phyloP scores from a whole-genome alignment of 64 coral and sea anemone genomes.

The Hydrozoanthus tunicans region DNA sequence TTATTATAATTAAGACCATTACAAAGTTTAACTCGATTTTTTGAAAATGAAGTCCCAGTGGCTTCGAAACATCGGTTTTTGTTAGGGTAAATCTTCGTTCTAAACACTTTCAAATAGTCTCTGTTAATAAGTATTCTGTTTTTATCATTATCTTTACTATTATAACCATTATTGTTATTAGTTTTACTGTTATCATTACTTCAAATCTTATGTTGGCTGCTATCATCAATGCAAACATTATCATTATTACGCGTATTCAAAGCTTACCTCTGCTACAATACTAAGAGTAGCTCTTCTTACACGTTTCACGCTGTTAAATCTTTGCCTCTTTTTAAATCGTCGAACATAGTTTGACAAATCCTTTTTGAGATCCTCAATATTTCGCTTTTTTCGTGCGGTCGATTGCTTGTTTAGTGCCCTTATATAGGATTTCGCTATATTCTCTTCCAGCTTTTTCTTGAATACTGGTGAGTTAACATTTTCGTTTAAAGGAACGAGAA shows the following conservation, averaged over 20 bases:
- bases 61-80: not conserved
- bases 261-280: slow-evolving; percentile 32
- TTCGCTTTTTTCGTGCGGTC: slow-evolving; percentile 26
- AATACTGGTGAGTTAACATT: slow-evolving; percentile 19
- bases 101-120: no score
- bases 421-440: slow-evolving; percentile 16
- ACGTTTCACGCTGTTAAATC: not conserved
- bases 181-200: not conserved
- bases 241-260: no score
- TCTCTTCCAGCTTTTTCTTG: slow-evolving; percentile 34
- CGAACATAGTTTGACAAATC: not conserved
- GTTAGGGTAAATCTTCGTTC: not conserved
- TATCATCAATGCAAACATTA: not conserved
- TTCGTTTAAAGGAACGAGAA: slow-evolving; percentile 33
- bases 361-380: slow-evolving; percentile 16
- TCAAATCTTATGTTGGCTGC: not conserved
- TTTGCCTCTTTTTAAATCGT: not conserved
- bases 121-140: no score
- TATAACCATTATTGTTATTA: not conserved
- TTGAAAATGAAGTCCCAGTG: not conserved
- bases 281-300: not conserved
- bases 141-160: no score
- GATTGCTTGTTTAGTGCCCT: not conserved
- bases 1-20: no score
- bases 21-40: no score